Conservation (phyloP, 2,888 invertebrate genomes). For the Macrostomum cliftonense region DNA sequence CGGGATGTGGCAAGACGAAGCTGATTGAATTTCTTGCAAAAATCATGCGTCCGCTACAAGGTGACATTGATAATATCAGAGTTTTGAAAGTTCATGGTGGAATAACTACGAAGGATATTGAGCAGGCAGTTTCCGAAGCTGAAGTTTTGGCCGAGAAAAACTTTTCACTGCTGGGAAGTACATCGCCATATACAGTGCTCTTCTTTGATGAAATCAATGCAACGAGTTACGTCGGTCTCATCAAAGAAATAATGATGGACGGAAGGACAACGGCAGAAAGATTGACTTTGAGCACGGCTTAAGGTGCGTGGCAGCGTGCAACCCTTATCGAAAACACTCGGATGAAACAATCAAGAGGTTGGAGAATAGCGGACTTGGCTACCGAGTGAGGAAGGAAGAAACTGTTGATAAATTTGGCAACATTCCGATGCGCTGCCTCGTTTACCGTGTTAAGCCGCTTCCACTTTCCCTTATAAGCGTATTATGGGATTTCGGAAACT, state of each 20-base stretch:
- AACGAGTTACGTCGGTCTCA: conserved; percentile 9
- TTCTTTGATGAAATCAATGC: conserved; percentile 12
- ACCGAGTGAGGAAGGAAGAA: not conserved
- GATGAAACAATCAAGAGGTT: conserved; percentile 1
- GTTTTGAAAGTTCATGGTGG: conserved; percentile 2
- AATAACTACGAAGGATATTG: not conserved
- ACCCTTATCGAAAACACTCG: conserved; percentile 7
- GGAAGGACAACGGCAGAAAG: conserved; percentile 2
- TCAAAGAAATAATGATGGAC: conserved; percentile 12
- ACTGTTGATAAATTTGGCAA: conserved; percentile 1
- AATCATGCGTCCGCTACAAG: conserved; percentile 18
- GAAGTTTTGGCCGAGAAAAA: not conserved
- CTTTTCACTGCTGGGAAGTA: conserved; percentile 44
- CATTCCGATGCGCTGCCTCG: conserved; percentile 3
- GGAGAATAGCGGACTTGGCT: not conserved
- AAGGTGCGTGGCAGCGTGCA: conserved; percentile 8
- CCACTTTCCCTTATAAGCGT: not conserved
- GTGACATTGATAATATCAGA: conserved; percentile 33
- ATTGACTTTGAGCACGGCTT: conserved; percentile 2
- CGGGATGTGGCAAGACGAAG: conserved; percentile 2
- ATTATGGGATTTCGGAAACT: conserved; percentile 3
- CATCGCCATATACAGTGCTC: not conserved
- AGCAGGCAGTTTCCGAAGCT: not conserved
- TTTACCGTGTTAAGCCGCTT: not conserved
- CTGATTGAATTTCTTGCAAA: conserved; percentile 26